Conservation (phyloP, 2,888 invertebrate genomes). For the Asteroscopus sphinx region DNA sequence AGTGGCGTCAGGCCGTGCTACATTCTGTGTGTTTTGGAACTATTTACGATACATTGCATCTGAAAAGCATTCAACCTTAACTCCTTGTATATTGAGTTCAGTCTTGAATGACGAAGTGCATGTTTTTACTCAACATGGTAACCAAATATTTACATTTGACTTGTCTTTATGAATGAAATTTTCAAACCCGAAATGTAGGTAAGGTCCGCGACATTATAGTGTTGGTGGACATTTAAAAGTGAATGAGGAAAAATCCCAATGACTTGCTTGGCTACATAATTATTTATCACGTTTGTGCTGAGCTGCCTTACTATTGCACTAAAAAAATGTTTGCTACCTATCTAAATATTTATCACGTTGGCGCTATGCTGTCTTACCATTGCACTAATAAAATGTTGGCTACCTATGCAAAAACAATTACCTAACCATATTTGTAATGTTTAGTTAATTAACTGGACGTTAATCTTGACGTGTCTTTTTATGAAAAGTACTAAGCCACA, state of each 20-base stretch:
- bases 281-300: too few species aligned
- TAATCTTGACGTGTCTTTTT: too few species aligned
- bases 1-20: constrained; percentile 84
- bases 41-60: constrained; percentile 60
- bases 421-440: too few species aligned
- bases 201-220: constrained; percentile 57
- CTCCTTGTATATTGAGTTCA: constrained; percentile 5
- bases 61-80: constrained; percentile 38
- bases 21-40: constrained; percentile 77
- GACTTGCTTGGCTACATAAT: too few species aligned
- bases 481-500: too few species aligned
- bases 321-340: too few species aligned
- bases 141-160: constrained; percentile 82
- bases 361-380: too few species aligned
- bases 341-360: too few species aligned
- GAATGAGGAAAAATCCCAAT: constrained; percentile 23
- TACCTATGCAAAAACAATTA: too few species aligned
- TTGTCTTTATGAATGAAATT: constrained; percentile 87
- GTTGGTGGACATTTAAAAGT: constrained; percentile 41
- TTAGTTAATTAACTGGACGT: too few species aligned
- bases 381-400: too few species aligned
- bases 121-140: constrained; percentile 68
- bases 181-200: constrained; percentile 72
- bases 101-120: constrained; percentile 12
- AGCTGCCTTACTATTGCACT: too few species aligned